phyloP scores from a whole-genome alignment of 2,113 vertebrate genomes.

The Gymnarchus niloticus region DNA sequence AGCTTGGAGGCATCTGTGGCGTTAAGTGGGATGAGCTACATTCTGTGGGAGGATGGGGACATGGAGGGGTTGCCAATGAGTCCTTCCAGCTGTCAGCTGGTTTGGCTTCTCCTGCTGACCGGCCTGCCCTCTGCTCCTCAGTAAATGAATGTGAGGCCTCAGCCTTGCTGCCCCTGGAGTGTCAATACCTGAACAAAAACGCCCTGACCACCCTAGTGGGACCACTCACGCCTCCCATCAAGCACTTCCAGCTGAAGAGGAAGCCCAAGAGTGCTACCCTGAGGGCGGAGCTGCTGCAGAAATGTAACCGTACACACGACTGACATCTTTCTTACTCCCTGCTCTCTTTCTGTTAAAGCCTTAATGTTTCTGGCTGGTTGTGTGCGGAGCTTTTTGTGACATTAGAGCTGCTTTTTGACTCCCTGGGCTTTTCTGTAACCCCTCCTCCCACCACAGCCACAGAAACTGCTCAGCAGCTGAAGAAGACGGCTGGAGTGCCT shows the following conservation, averaged over 20 bases:
- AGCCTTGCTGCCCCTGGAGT: constrained; percentile 91
- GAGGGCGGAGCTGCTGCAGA: constrained; percentile 91
- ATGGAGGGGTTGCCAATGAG: too few relatives aligned
- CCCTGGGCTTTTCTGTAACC: neutral
- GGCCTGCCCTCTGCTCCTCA: constrained; percentile 41
- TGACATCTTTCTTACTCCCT: too few relatives aligned
- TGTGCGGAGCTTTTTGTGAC: neutral
- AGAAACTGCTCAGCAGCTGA: constrained; percentile 93
- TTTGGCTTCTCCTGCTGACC: neutral
- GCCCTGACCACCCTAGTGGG: constrained; percentile 90
- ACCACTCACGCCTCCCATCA: constrained; percentile 89
- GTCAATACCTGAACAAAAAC: constrained; percentile 95
- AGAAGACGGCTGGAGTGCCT: constrained; percentile 91
- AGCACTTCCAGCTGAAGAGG: constrained; percentile 94
- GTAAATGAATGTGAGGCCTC: constrained; percentile 92
- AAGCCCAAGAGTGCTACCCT: constrained; percentile 98
- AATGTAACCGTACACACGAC: constrained; percentile 76
- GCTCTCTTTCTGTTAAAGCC: neutral
- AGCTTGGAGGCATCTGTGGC: neutral
- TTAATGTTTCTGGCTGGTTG: neutral
- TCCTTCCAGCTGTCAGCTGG: neutral
- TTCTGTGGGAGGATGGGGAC: too few relatives aligned
- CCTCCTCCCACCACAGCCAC: constrained; percentile 64
- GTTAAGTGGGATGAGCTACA: neutral
- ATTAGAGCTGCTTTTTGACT: neutral